phyloP scores from a whole-genome alignment of 2,888 invertebrate genomes.

The Athrips mouffetella region DNA sequence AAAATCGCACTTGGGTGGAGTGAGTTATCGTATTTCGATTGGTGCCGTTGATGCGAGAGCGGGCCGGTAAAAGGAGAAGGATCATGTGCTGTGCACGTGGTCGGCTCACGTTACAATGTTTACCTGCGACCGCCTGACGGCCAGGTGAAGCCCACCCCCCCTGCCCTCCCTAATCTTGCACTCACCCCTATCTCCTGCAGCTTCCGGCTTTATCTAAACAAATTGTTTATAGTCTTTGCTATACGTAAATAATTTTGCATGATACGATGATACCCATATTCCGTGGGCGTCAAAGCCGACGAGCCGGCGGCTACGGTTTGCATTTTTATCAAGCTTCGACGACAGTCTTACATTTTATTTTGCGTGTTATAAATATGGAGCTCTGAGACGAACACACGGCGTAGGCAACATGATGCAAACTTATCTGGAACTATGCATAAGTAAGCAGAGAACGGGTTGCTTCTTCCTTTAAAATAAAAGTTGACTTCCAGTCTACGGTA shows the following conservation, averaged over 20 bases:
- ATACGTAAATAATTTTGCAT: slow-evolving; percentile 43
- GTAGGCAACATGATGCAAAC: slow-evolving; percentile 66
- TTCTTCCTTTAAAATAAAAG: slow-evolving; percentile 23
- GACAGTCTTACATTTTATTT: slow-evolving; percentile 72
- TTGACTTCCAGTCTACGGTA: slow-evolving; percentile 2
- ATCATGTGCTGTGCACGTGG: slow-evolving; percentile 71
- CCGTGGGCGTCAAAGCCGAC: slow-evolving; percentile 49
- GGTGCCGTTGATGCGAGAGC: slow-evolving; percentile 10
- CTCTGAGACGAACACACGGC: slow-evolving; percentile 57
- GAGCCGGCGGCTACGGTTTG: slow-evolving; percentile 67
- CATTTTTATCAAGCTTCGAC: slow-evolving; percentile 74
- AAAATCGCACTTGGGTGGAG: slow-evolving; percentile 29
- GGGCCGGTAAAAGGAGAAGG: slow-evolving; percentile 15
- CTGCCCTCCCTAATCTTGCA: background rate
- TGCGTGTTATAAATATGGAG: slow-evolving; percentile 75
- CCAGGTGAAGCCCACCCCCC: slow-evolving; percentile 58
- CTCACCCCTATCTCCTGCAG: background rate
- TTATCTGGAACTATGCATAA: slow-evolving; percentile 74
- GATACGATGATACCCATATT: slow-evolving; percentile 55
- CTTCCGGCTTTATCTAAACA: slow-evolving; percentile 27
- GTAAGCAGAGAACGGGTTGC: slow-evolving; percentile 55
- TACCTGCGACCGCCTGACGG: slow-evolving; percentile 68
- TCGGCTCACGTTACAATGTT: slow-evolving; percentile 72
- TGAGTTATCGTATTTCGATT: slow-evolving; percentile 23
- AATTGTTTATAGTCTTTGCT: slow-evolving; percentile 36